These are phyloP conservation scores for Micoletzkya japonica DNA, from an alignment of 2,888 invertebrate species.

Conservation along the genomic window DNA sequence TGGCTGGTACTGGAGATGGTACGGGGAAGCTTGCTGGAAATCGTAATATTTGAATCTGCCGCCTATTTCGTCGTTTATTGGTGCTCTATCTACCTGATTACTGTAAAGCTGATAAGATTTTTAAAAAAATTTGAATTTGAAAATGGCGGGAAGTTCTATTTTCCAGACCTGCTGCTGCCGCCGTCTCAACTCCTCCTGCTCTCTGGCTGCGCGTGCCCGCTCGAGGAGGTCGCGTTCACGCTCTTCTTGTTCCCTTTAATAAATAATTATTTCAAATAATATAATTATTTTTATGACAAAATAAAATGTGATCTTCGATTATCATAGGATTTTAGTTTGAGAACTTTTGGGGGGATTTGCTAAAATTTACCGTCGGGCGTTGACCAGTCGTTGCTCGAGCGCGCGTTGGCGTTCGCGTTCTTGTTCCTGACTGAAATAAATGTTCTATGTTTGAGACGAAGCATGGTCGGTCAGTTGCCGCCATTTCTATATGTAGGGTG, in stretches of 20 bases:
- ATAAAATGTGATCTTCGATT: no score
- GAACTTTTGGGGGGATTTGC: no score
- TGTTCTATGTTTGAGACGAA: no score
- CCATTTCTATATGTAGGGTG: no score
- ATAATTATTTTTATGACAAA: no score
- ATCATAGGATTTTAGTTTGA: no score
- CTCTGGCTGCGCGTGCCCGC: constrained; percentile 46
- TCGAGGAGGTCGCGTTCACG: constrained; percentile 42
- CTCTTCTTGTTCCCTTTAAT: no score
- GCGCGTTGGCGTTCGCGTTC: constrained; percentile 32
- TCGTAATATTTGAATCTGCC: no score
- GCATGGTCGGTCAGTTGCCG: no score
- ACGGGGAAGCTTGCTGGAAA: constrained; percentile 42
- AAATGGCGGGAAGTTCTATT: neutral
- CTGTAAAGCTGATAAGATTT: neutral
- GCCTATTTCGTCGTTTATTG: neutral
- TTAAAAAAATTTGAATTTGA: neutral
- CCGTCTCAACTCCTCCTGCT: constrained; percentile 42
- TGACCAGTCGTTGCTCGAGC: constrained; percentile 38
- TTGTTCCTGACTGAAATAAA: no score
- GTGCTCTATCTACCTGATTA: neutral
- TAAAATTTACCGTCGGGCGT: no score
- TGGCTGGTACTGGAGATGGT: constrained; percentile 39
- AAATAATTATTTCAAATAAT: no score
- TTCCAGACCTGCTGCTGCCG: constrained; percentile 40